Conservation (phyloP, 30 jellyfish, hydroid and myxozoan species). For the Hydra vulgaris region DNA sequence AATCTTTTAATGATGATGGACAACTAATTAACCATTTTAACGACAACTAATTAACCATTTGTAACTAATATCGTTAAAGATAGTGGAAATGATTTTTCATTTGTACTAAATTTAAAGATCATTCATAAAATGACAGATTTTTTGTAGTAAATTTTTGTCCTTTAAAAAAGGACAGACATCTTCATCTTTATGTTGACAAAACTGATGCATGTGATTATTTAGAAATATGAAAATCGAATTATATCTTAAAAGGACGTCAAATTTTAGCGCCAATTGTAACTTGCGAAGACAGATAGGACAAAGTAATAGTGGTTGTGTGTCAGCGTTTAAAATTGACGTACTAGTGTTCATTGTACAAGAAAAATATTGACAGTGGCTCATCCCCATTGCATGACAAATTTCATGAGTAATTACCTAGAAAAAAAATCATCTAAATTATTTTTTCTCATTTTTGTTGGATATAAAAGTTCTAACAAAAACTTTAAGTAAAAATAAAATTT, state of each 20-base stretch:
- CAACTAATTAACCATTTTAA: too few relatives aligned
- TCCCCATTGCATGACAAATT: slow-evolving; percentile 72
- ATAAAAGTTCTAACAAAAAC: too few relatives aligned
- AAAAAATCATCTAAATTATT: neutral
- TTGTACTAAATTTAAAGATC: neutral
- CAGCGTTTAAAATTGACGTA: slow-evolving; percentile 38
- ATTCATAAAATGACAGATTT: neutral
- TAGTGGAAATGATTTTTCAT: too few relatives aligned
- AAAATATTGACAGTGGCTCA: slow-evolving; percentile 71
- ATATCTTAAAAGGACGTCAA: slow-evolving; percentile 42
- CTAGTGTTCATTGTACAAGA: slow-evolving; percentile 74
- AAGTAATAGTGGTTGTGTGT: slow-evolving; percentile 66
- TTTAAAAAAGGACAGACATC: slow-evolving; percentile 3
- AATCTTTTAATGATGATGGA: too few relatives aligned
- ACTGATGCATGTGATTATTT: slow-evolving; percentile 9
- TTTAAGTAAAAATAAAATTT: too few relatives aligned
- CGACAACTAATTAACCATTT: too few relatives aligned
- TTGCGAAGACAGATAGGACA: slow-evolving; percentile 96
- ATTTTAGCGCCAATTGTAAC: slow-evolving; percentile 56
- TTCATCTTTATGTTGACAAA: neutral
- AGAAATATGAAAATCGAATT: slow-evolving; percentile 25
- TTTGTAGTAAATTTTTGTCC: neutral
- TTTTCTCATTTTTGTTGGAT: neutral
- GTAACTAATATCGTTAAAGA: too few relatives aligned
- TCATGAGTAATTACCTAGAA: slow-evolving; percentile 71